phyloP scores from a whole-genome alignment of 2,888 invertebrate species.

The Platycnemis pennipes region DNA sequence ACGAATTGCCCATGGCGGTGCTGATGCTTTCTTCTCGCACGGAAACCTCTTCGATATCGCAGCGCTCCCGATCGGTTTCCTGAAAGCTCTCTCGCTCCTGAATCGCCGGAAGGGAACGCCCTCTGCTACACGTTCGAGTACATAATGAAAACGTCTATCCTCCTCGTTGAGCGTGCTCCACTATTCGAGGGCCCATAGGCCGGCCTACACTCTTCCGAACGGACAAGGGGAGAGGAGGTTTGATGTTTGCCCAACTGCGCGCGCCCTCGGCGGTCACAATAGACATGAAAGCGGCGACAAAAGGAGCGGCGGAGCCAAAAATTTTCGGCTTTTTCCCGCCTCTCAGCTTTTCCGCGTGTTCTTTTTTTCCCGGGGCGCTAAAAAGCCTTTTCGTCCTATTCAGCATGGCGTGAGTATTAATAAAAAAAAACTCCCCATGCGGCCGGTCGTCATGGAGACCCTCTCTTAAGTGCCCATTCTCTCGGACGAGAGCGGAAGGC shows the following conservation, averaged over 20 bases:
- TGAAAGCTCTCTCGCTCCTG: not conserved
- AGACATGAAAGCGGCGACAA: not conserved
- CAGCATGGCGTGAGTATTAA: not conserved
- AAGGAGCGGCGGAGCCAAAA: not conserved
- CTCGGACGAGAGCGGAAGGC: not conserved
- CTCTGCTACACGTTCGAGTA: not conserved
- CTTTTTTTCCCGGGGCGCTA: not conserved
- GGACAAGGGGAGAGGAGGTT: not conserved
- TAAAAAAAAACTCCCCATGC: not conserved
- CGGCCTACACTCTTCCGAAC: not conserved
- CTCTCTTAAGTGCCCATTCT: not conserved
- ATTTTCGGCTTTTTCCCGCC: not conserved
- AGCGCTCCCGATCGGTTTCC: not conserved
- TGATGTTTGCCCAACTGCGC: conserved; percentile 25
- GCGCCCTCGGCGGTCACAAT: not conserved
- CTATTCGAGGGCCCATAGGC: not conserved
- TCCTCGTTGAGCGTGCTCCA: not conserved
- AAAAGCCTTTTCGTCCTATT: not conserved
- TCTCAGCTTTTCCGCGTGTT: not conserved
- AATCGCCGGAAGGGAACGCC: not conserved
- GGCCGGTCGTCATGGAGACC: conserved; percentile 12
- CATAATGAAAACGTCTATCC: not conserved
- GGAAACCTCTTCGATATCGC: not conserved
- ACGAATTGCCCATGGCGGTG: not conserved
- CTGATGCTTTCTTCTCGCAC: not conserved